Conservation (phyloP, 2,113 vertebrate genomes). For the Dryoscopus gambensis region DNA sequence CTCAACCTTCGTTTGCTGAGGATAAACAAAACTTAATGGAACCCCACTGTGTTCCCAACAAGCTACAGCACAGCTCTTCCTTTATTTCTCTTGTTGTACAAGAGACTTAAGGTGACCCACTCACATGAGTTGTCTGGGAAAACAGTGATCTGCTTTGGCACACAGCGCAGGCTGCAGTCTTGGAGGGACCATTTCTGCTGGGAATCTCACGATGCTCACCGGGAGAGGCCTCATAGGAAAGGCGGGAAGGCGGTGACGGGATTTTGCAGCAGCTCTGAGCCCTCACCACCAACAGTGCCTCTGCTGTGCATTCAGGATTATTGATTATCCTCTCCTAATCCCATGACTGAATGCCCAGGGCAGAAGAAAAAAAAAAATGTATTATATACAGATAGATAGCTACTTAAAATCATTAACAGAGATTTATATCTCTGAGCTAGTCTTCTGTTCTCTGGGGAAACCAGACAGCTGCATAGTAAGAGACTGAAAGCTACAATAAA, state of each 20-base stretch:
- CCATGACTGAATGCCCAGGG: not conserved
- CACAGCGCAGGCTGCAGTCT: not conserved
- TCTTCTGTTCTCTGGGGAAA: not conserved
- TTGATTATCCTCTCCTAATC: constrained; percentile 37
- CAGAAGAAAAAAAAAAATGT: not conserved
- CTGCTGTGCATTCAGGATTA: not conserved
- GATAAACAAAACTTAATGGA: not conserved
- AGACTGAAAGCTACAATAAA: constrained; percentile 22
- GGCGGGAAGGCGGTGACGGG: fast-evolving
- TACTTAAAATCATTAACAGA: constrained; percentile 56
- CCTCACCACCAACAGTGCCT: not conserved
- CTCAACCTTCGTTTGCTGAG: not conserved
- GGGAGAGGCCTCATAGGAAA: not conserved
- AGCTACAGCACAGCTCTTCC: not conserved
- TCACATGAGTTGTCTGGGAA: not conserved
- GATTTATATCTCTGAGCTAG: constrained; percentile 1
- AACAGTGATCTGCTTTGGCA: not conserved
- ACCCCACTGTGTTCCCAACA: not conserved
- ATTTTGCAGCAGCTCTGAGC: not conserved
- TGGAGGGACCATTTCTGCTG: not conserved
- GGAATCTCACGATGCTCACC: not conserved
- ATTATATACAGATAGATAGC: constrained; percentile 3
- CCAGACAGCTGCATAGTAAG: not conserved
- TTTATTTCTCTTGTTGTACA: not conserved
- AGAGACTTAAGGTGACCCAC: not conserved